Evolutionary conservation across 2,113 vertebrate genomes (phyloP).

Genomic region (Epinephelus lanceolatus): DNA sequence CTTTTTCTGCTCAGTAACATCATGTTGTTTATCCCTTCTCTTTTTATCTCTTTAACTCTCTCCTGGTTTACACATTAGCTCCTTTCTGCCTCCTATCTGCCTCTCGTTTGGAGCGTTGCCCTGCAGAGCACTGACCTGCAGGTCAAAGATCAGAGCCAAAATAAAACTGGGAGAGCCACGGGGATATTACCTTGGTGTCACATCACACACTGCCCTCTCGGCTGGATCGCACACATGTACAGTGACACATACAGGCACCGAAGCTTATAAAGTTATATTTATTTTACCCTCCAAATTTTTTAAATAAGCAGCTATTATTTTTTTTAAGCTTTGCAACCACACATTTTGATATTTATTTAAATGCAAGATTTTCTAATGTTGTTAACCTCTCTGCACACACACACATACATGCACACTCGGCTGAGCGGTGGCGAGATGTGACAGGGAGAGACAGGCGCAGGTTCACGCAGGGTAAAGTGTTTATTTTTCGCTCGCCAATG

Average conservation of each 20-base stretch:
- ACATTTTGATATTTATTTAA: neutral
- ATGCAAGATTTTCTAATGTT: neutral
- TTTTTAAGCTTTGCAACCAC: neutral
- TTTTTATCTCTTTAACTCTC: constrained; percentile 27
- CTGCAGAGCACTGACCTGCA: constrained; percentile 33
- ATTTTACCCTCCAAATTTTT: neutral
- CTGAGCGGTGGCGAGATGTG: neutral
- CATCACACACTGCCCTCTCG: constrained; percentile 18
- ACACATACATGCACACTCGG: neutral
- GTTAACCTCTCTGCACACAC: neutral
- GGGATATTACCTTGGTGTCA: constrained; percentile 47
- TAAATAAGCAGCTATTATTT: neutral
- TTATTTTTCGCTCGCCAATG: constrained; percentile 24
- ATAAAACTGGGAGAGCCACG: constrained; percentile 33
- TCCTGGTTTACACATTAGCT: constrained; percentile 63
- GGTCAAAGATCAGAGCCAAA: constrained; percentile 65
- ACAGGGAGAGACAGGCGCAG: neutral
- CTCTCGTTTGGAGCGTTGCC: neutral
- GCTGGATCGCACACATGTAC: constrained; percentile 14
- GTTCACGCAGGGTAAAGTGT: constrained; percentile 1
- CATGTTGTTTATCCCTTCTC: neutral
- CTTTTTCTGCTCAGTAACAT: neutral
- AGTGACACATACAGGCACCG: neutral
- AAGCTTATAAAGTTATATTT: neutral
- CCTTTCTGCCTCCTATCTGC: constrained; percentile 18